These are phyloP conservation scores for Meles meles DNA, from an alignment of 2,113 vertebrate species.

Conservation along the genomic window DNA sequence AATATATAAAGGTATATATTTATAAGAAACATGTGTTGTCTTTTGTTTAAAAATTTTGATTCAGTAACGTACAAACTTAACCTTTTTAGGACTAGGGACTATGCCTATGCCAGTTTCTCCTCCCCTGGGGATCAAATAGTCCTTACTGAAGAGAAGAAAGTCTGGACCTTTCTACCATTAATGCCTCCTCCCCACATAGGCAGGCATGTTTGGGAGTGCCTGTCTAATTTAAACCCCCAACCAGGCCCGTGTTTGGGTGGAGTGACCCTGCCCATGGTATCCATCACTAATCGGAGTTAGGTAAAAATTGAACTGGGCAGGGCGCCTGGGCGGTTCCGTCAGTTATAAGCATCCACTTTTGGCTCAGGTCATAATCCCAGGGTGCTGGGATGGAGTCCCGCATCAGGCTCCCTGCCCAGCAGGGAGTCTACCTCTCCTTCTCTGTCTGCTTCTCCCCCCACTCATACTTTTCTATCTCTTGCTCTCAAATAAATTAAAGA, in stretches of 20 bases:
- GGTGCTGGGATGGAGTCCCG: background rate
- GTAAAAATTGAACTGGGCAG: background rate
- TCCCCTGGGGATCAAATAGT: background rate
- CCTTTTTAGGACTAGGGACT: background rate
- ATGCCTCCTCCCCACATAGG: background rate
- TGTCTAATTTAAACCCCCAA: no score
- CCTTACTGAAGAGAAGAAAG: background rate
- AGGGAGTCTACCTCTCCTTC: background rate
- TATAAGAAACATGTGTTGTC: slow-evolving; percentile 70
- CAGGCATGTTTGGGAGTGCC: background rate
- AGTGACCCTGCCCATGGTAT: background rate
- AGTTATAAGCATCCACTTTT: background rate
- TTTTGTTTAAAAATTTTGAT: slow-evolving; percentile 29
- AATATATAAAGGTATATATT: slow-evolving; percentile 80
- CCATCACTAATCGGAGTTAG: background rate
- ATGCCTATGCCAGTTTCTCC: background rate
- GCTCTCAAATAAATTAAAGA: background rate
- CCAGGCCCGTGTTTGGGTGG: background rate
- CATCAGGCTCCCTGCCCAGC: background rate
- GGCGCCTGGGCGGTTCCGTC: background rate
- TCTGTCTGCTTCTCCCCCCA: no score
- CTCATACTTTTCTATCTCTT: background rate
- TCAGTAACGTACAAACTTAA: background rate
- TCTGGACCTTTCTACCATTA: background rate
- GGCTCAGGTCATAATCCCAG: background rate